Percentiles rank a stretch among this genome's conserved stretches.
These are phyloP conservation scores for Mamestra configurata DNA, from an alignment of 1,140 invertebrate genomes.

Conservation along the genomic window DNA sequence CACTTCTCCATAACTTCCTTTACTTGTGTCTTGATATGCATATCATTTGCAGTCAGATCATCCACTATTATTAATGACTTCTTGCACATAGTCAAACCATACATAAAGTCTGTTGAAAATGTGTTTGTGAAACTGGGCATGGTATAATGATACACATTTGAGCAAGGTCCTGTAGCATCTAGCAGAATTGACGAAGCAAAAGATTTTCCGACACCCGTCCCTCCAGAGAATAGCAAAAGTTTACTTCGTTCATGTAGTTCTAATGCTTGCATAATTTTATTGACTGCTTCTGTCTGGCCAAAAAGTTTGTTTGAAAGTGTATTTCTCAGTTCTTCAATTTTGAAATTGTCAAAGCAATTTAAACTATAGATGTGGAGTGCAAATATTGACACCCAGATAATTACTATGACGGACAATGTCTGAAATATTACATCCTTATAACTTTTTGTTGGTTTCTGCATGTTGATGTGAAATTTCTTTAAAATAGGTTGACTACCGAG, in stretches of 20 bases:
- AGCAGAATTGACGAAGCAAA: slow-evolving; percentile 72
- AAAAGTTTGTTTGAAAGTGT: slow-evolving; percentile 68
- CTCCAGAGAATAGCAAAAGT: slow-evolving; percentile 78
- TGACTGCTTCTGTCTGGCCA: slow-evolving; percentile 74
- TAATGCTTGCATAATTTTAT: slow-evolving; percentile 67
- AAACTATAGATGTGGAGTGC: slow-evolving; percentile 66
- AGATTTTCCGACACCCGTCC: slow-evolving; percentile 84
- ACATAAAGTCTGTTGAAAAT: slow-evolving; percentile 69
- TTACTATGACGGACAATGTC: slow-evolving; percentile 19
- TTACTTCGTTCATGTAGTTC: slow-evolving; percentile 64
- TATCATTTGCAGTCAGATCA: slow-evolving; percentile 71
- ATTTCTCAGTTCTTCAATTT: slow-evolving; percentile 61
- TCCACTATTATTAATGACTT: slow-evolving; percentile 76
- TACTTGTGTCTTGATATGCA: slow-evolving; percentile 61
- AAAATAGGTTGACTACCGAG: slow-evolving; percentile 19
- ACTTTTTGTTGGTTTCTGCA: slow-evolving; percentile 49
- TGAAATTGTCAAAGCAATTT: slow-evolving; percentile 69
- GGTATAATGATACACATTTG: slow-evolving; percentile 80
- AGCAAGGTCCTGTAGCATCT: slow-evolving; percentile 64
- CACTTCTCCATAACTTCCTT: slow-evolving; percentile 68
- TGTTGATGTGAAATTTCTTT: slow-evolving; percentile 61
- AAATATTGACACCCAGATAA: slow-evolving; percentile 62
- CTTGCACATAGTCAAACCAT: slow-evolving; percentile 73
- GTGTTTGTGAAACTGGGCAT: slow-evolving; percentile 72
- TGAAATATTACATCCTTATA: slow-evolving; percentile 18